Evolutionary conservation across 2,797 vertebrate genomes (phyloP).

Genomic region (Loris lydekkerianus): DNA sequence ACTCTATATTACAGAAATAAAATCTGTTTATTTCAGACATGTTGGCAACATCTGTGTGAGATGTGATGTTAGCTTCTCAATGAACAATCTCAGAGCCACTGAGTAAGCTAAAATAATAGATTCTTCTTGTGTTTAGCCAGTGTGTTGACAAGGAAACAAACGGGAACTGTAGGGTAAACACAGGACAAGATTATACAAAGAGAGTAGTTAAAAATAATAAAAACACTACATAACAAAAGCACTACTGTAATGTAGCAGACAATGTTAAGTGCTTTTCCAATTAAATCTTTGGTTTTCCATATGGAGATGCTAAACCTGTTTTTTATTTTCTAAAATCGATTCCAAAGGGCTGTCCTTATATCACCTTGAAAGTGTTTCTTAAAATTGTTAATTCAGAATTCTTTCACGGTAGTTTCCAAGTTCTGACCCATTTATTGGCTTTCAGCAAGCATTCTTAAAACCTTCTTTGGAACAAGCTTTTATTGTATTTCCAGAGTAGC

Average conservation of each 20-base stretch:
- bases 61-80: conserved; percentile 57
- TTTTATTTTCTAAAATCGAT: conserved; percentile 77
- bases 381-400: conserved; percentile 11
- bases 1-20: conserved; percentile 45
- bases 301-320: conserved; percentile 62
- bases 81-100: conserved; percentile 53
- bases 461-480: background rate
- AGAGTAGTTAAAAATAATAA: conserved; percentile 79
- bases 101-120: conserved; percentile 72
- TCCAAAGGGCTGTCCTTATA: conserved; percentile 81
- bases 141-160: conserved; percentile 81
- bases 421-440: background rate
- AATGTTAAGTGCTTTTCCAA: conserved; percentile 75
- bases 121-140: conserved; percentile 68
- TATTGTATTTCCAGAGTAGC: background rate
- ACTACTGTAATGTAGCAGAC: conserved; percentile 56
- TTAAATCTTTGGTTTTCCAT: conserved; percentile 76
- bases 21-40: conserved; percentile 48
- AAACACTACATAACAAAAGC: conserved; percentile 58
- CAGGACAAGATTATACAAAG: conserved; percentile 54
- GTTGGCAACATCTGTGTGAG: conserved; percentile 67
- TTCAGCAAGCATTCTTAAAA: background rate
- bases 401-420: background rate
- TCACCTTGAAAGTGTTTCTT: conserved; percentile 81
- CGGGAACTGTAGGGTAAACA: conserved; percentile 70